A percentile compares a stretch with the other conserved stretches of the same genome.
Evolutionary conservation across 2,888 invertebrate genomes (phyloP).

Genomic region (Caradrina kadenii): DNA sequence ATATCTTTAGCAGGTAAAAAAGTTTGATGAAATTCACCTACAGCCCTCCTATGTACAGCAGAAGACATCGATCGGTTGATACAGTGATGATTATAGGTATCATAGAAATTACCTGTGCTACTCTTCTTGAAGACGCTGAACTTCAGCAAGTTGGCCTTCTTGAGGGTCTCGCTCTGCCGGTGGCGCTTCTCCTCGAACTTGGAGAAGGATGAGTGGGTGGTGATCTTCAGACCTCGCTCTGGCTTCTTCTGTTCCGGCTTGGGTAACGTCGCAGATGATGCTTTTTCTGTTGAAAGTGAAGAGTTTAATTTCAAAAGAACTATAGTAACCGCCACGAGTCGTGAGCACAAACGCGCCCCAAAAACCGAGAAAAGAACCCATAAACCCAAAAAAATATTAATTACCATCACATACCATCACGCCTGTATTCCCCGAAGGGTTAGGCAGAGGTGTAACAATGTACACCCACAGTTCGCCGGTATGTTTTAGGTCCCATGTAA

Average conservation of each 20-base stretch:
- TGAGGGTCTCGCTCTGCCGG: slow-evolving; percentile 93
- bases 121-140: slow-evolving; percentile 94
- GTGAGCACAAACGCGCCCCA: too few species aligned
- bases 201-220: slow-evolving; percentile 91
- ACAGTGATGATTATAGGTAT: not conserved
- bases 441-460: too few species aligned
- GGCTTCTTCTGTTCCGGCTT: slow-evolving; percentile 82
- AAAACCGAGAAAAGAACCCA: too few species aligned
- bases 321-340: too few species aligned
- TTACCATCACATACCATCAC: too few species aligned
- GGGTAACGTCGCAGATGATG: slow-evolving; percentile 82
- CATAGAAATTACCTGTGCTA: slow-evolving; percentile 89
- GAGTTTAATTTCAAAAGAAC: not conserved
- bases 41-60: not conserved
- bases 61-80: not conserved
- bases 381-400: too few species aligned
- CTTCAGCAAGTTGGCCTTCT: slow-evolving; percentile 94
- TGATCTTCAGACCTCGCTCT: slow-evolving; percentile 84
- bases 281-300: slow-evolving; percentile 75
- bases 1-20: too few species aligned
- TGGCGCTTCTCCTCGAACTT: slow-evolving; percentile 97
- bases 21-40: not conserved
- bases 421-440: too few species aligned
- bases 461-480: too few species aligned
- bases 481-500: too few species aligned